Evolutionary conservation across 2,888 invertebrate genomes (phyloP), one percentile per base, ranked within the genome.

Genomic region (Heliconius charithonia): DNA sequence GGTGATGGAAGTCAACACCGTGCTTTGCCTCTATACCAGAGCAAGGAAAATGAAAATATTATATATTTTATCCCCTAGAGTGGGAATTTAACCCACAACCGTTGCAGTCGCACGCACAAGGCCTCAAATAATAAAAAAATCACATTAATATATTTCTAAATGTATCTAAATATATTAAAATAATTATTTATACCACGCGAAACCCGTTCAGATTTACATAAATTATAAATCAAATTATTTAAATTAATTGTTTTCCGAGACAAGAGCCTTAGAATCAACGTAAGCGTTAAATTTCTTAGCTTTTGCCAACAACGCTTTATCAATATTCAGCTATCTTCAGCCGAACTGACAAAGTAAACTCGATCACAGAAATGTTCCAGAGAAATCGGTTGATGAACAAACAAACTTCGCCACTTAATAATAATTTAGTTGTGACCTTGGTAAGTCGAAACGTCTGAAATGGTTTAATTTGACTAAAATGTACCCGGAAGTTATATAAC

Each of bases 311-410:
- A 72, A 25, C 37, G 25, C 25, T 72, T 72, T 59, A 72, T 72
- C 72, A 72, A 72, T 59, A 72, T 59, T 37, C 69, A 13, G 69
- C 13, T 72, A 72, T 72, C 72, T 72, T 37, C 72, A 72, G 41
- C 41, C 13, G 9, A 77, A 77, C 77, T 73, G 77, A 56, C 73
- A 65, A 77, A 77, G 71, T 65, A 32, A 77, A 71, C 45, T 71
- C n/a, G 66, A 77, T 77, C 37, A 56, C 41, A 72, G 32, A n/a
- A n/a, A 32, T 59, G 77, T 56, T 77, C 56, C 32, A 45, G 45
- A 41, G 37, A 66, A 66, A 77, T 73, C 73, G n/a, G 72, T 19
- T 37, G 77, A 71, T 29, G 65, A 65, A 77, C 73, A 77, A 77
- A 77, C 72, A 77, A 77, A 71, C 63, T 71, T 71, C 10, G n/a